Evolutionary conservation across 1,140 invertebrate species (phyloP).

Genomic region (Coelopa frigida): DNA sequence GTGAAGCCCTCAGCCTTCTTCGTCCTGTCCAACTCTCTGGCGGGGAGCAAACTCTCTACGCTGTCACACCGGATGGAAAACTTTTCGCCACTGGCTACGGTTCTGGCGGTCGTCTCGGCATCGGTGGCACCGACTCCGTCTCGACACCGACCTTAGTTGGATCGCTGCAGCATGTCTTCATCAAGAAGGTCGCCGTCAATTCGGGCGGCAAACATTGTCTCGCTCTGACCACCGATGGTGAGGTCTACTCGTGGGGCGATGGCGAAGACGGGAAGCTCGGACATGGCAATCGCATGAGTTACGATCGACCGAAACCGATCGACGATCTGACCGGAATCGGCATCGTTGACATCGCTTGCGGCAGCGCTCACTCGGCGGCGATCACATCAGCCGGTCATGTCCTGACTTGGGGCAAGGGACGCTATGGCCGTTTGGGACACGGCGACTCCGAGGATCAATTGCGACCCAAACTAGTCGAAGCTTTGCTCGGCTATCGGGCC

Average conservation of each 20-base stretch:
- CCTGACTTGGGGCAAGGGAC: constrained; percentile 93
- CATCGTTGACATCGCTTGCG: constrained; percentile 86
- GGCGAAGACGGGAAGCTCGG: constrained; percentile 94
- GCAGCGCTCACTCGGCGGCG: constrained; percentile 86
- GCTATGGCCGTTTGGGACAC: constrained; percentile 87
- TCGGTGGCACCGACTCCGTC: constrained; percentile 87
- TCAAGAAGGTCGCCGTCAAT: constrained; percentile 94
- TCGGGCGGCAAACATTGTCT: constrained; percentile 94
- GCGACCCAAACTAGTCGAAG: constrained; percentile 81
- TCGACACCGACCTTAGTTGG: constrained; percentile 82
- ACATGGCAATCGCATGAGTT: constrained; percentile 80
- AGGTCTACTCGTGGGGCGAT: constrained; percentile 95
- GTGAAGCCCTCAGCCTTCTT: constrained; percentile 77
- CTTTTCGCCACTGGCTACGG: constrained; percentile 89
- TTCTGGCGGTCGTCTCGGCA: constrained; percentile 82
- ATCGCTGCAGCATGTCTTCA: constrained; percentile 87
- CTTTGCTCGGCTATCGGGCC: constrained; percentile 73
- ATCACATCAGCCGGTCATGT: constrained; percentile 80
- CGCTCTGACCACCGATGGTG: constrained; percentile 83
- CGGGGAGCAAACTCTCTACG: constrained; percentile 91
- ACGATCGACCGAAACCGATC: constrained; percentile 83
- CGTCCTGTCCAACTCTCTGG: constrained; percentile 87
- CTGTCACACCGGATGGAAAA: constrained; percentile 91
- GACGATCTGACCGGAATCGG: constrained; percentile 81
- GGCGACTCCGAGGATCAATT: constrained; percentile 90